phyloP scores from a whole-genome alignment of 2,113 vertebrate genomes.

The Trogon melanurus region DNA sequence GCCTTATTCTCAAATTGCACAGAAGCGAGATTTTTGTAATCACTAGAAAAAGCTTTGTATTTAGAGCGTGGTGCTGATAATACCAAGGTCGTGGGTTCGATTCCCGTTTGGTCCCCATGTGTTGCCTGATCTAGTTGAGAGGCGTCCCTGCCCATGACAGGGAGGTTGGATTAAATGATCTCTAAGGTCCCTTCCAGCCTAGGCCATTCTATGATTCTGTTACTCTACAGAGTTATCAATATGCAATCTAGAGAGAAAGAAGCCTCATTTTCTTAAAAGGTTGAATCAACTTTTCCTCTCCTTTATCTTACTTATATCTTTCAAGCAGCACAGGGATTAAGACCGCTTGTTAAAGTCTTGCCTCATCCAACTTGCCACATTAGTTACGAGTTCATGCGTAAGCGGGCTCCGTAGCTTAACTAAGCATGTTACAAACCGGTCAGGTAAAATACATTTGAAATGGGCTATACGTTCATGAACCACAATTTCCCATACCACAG shows the following conservation, averaged over 20 bases:
- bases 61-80: neutral
- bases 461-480: neutral
- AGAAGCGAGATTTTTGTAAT: neutral
- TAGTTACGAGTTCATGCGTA: neutral
- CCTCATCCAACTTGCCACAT: conserved; percentile 33
- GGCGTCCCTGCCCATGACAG: too few relatives aligned
- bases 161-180: too few relatives aligned
- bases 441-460: neutral
- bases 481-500: neutral
- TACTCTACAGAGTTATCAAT: neutral
- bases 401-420: neutral
- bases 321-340: conserved; percentile 10
- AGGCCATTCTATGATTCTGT: neutral
- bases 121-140: too few relatives aligned
- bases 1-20: neutral
- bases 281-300: conserved; percentile 45
- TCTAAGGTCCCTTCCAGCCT: too few relatives aligned
- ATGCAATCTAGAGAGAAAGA: conserved; percentile 25
- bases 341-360: conserved; percentile 37
- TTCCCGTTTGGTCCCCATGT: too few relatives aligned
- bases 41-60: neutral
- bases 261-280: conserved; percentile 20
- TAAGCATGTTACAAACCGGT: neutral
- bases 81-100: too few relatives aligned
- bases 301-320: conserved; percentile 45